Evolutionary conservation across 2,113 vertebrate species (phyloP).

Genomic region (Motacilla alba): DNA sequence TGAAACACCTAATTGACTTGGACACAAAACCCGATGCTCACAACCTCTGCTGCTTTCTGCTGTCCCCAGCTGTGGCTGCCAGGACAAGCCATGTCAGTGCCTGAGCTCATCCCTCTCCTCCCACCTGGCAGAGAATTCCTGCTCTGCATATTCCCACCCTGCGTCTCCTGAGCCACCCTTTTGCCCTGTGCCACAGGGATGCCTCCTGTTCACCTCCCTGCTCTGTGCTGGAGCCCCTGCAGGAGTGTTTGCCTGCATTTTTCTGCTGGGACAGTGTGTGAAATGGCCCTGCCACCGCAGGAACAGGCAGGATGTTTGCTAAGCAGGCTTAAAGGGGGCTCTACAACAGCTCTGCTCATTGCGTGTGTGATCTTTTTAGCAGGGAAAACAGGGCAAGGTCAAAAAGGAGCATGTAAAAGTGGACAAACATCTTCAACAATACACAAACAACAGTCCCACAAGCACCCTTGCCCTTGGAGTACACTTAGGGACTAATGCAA

Average conservation of each 20-base stretch:
- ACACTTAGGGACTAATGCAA: not conserved
- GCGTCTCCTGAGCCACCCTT: not conserved
- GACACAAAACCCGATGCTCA: not conserved
- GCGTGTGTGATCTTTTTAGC: fast-evolving
- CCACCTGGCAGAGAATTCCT: not conserved
- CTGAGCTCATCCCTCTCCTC: not conserved
- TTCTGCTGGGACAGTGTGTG: not conserved
- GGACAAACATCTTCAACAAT: not conserved
- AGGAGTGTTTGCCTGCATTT: not conserved
- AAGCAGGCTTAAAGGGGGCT: not conserved
- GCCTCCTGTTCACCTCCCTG: not conserved
- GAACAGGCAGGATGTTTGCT: not conserved
- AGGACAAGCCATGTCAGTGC: not conserved
- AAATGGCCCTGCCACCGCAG: not conserved
- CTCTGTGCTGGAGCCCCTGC: not conserved
- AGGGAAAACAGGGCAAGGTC: not conserved
- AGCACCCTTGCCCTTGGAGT: not conserved
- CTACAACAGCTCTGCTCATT: not conserved
- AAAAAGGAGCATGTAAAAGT: not conserved
- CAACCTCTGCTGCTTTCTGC: not conserved
- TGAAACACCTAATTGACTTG: not conserved
- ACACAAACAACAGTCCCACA: fast-evolving
- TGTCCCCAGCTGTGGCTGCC: not conserved
- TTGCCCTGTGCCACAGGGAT: not conserved
- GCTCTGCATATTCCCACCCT: not conserved